A percentile compares a stretch with the other conserved stretches of the same genome.
Conservation (phyloP, 1,140 invertebrate genomes). For the Andrena cerasifolii region DNA sequence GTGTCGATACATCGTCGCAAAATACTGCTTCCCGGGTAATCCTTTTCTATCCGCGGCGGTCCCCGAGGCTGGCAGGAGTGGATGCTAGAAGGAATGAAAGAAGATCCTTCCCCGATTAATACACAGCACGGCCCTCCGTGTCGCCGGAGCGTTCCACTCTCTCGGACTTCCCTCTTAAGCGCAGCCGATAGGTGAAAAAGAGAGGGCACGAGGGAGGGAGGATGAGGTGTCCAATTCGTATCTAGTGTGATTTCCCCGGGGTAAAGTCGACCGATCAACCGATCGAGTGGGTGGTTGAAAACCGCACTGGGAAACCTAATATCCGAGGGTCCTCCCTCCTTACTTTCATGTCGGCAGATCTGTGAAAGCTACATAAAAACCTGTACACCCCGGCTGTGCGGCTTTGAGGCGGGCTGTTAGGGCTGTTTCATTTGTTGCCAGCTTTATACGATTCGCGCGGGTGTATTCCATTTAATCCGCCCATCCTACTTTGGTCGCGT, state of each 20-base stretch:
- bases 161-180: slow-evolving; percentile 59
- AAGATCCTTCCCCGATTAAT: slow-evolving; percentile 69
- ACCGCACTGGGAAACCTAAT: slow-evolving; percentile 82
- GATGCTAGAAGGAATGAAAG: slow-evolving; percentile 59
- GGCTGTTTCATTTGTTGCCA: slow-evolving; percentile 40
- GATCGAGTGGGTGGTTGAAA: slow-evolving; percentile 81
- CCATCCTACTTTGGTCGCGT: too few relatives aligned
- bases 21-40: slow-evolving; percentile 63
- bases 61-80: slow-evolving; percentile 24
- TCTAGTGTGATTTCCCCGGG: slow-evolving; percentile 81
- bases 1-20: slow-evolving; percentile 59
- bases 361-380: slow-evolving; percentile 61
- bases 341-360: slow-evolving; percentile 63
- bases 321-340: slow-evolving; percentile 75
- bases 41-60: slow-evolving; percentile 54
- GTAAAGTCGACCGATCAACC: slow-evolving; percentile 81
- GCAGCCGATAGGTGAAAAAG: slow-evolving; percentile 58
- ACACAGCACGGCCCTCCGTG: slow-evolving; percentile 57
- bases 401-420: slow-evolving; percentile 10
- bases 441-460: slow-evolving; percentile 5
- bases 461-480: neutral
- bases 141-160: slow-evolving; percentile 37
- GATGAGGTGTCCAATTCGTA: slow-evolving; percentile 73
- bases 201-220: slow-evolving; percentile 40
- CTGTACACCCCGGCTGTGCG: slow-evolving; percentile 35